These are phyloP conservation scores for Diglossa cyanea DNA, from an alignment of 2,797 vertebrate species.

Conservation along the genomic window DNA sequence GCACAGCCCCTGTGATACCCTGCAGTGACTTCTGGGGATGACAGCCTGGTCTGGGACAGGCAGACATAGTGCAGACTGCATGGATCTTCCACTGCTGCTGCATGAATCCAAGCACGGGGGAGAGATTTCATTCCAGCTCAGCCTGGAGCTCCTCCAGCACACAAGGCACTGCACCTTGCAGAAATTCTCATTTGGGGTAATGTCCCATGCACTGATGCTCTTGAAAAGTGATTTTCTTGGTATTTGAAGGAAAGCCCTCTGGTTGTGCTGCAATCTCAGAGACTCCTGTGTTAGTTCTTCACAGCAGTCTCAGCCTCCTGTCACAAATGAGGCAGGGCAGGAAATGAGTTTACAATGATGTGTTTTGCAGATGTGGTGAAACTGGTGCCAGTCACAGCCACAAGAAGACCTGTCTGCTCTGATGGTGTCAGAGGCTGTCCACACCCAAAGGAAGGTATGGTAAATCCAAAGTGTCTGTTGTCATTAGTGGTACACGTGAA, in stretches of 20 bases:
- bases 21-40: background rate
- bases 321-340: background rate
- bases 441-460: background rate
- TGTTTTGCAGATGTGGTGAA: background rate
- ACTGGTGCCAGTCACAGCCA: background rate
- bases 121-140: background rate
- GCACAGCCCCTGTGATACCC: background rate
- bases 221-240: conserved; percentile 6
- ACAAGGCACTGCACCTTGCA: background rate
- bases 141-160: background rate
- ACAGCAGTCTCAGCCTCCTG: background rate
- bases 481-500: background rate
- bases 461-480: background rate
- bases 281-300: background rate
- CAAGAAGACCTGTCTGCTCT: background rate
- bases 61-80: fast-evolving
- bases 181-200: background rate
- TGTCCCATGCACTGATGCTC: background rate
- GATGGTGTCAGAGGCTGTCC: background rate
- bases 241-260: background rate
- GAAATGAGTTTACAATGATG: background rate
- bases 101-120: background rate
- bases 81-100: background rate
- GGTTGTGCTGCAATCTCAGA: background rate
- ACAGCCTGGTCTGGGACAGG: fast-evolving